phyloP scores from a whole-genome alignment of 1,140 invertebrate species.

The Brachionus calyciflorus region DNA sequence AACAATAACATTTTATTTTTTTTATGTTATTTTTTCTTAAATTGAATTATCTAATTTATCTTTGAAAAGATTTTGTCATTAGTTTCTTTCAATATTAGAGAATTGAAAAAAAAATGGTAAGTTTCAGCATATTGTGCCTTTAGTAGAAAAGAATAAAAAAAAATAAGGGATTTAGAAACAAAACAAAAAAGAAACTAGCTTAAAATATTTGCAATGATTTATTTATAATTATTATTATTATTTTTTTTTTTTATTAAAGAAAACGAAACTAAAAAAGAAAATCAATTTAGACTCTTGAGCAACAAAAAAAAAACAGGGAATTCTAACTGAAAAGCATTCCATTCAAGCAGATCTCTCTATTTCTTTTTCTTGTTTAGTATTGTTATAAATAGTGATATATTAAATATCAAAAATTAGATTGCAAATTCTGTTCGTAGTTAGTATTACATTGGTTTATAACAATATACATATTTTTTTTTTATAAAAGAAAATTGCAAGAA shows the following conservation, averaged over 20 bases:
- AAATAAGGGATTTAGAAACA: too few species aligned
- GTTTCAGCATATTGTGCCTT: too few species aligned
- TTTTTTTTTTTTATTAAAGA: neutral
- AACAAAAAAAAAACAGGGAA: neutral
- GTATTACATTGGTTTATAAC: neutral
- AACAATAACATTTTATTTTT: too few species aligned
- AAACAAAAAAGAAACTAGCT: too few species aligned
- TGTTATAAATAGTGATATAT: neutral
- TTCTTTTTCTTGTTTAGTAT: neutral
- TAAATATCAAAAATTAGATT: constrained; percentile 42
- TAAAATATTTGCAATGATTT: neutral
- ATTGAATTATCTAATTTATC: too few species aligned
- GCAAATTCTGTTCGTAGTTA: constrained; percentile 32
- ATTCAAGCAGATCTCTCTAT: constrained; percentile 15
- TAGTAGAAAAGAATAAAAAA: too few species aligned
- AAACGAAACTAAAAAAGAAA: constrained; percentile 8
- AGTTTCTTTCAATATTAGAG: too few species aligned
- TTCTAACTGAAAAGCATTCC: neutral
- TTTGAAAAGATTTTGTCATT: too few species aligned
- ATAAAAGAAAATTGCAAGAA: constrained; percentile 29
- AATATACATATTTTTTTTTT: too few species aligned
- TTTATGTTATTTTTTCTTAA: too few species aligned
- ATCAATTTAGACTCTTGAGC: constrained; percentile 21
- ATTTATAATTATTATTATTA: constrained; percentile 9
- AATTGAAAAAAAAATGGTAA: too few species aligned